Percentiles rank a stretch among this genome's conserved stretches.
These are phyloP conservation scores for Phasianus colchicus DNA, from an alignment of 2,113 vertebrate genomes.

Conservation along the genomic window DNA sequence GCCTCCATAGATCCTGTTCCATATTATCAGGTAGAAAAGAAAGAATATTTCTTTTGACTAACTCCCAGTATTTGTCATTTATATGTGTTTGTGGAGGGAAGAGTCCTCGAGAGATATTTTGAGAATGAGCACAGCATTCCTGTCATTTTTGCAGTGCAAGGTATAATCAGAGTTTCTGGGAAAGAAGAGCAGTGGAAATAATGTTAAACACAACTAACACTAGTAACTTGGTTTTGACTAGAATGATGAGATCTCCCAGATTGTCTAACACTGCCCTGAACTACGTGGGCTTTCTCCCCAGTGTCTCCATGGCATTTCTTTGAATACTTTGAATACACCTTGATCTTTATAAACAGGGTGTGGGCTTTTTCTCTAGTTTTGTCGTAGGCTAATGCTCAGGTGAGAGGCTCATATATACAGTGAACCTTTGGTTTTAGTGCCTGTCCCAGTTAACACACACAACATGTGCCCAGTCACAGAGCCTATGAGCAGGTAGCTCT, in stretches of 20 bases:
- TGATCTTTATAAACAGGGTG: neutral
- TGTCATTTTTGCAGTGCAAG: neutral
- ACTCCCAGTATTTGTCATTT: neutral
- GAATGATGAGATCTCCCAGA: neutral
- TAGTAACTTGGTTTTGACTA: neutral
- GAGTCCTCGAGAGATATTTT: neutral
- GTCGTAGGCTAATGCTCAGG: neutral
- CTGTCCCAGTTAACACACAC: neutral
- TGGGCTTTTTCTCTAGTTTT: neutral
- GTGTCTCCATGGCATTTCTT: neutral
- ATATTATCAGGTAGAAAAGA: neutral
- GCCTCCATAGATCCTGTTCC: neutral
- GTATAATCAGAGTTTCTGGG: neutral
- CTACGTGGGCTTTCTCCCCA: neutral
- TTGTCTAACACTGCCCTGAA: neutral
- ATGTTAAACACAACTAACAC: neutral
- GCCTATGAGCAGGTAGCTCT: neutral
- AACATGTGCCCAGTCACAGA: neutral
- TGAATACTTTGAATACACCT: neutral
- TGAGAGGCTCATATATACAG: neutral
- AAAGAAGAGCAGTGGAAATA: neutral
- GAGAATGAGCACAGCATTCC: neutral
- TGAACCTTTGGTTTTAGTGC: neutral
- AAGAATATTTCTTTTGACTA: neutral
- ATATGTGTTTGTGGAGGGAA: neutral